Conservation (phyloP, 2,888 invertebrate species). For the Penaeus monodon region DNA sequence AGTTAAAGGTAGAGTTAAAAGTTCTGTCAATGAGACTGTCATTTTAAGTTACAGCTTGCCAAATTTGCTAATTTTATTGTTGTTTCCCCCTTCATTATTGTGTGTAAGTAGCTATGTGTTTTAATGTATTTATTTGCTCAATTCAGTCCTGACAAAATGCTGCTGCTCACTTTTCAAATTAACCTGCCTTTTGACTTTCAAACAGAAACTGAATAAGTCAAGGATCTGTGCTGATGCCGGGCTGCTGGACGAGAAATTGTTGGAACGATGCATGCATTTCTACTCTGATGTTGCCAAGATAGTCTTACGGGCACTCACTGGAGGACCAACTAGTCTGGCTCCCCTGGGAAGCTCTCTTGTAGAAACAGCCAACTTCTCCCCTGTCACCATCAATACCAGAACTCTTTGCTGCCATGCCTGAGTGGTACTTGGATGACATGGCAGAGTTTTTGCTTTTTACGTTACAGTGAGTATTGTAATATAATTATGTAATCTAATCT, state of each 20-base stretch:
- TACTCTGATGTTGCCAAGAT: constrained; percentile 62
- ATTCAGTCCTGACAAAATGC: too few species aligned
- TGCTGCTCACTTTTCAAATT: too few species aligned
- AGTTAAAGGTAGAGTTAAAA: constrained; percentile 76
- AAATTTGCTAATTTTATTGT: too few species aligned
- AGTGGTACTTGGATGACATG: constrained; percentile 97
- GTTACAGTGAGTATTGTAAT: constrained; percentile 81
- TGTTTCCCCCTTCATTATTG: constrained; percentile 30
- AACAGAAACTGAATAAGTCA: constrained; percentile 77
- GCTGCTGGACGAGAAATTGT: constrained; percentile 85
- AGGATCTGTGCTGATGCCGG: constrained; percentile 93
- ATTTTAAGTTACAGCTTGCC: too few species aligned
- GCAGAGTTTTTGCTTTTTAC: constrained; percentile 95
- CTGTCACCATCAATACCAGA: constrained; percentile 76
- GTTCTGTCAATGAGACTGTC: too few species aligned
- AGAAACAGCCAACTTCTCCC: constrained; percentile 74
- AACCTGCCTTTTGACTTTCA: too few species aligned
- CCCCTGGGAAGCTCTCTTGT: constrained; percentile 37
- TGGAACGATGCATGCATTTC: constrained; percentile 75
- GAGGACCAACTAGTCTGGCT: constrained; percentile 21
- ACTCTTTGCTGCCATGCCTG: constrained; percentile 91
- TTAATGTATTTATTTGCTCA: too few species aligned
- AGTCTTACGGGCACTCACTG: constrained; percentile 56
- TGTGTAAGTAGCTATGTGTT: neutral
- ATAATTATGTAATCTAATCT: too few species aligned